Percentiles rank a stretch among this genome's conserved stretches.
Conservation (phyloP, 2,113 vertebrate species). For the Daphoenositta chrysoptera region DNA sequence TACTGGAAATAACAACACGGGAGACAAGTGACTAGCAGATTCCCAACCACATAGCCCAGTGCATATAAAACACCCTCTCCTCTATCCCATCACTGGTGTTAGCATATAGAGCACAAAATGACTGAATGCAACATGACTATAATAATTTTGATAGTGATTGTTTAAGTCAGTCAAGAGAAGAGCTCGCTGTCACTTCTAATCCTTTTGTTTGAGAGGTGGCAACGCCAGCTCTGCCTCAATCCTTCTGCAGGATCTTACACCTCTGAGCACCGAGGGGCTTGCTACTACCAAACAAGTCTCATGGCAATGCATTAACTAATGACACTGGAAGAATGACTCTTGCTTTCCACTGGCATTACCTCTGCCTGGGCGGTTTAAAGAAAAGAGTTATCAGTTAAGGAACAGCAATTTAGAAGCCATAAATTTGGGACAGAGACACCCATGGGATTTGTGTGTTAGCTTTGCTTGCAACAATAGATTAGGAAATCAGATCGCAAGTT, state of each 20-base stretch:
- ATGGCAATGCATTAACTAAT: neutral
- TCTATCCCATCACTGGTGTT: neutral
- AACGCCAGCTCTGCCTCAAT: neutral
- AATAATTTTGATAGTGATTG: neutral
- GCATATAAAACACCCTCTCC: neutral
- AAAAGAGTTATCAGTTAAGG: neutral
- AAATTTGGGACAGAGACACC: neutral
- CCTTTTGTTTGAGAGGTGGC: neutral
- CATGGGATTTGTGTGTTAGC: neutral
- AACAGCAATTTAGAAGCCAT: neutral
- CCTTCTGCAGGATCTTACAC: neutral
- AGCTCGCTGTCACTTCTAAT: neutral
- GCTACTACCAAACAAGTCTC: neutral
- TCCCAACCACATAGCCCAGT: neutral
- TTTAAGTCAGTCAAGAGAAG: slow-evolving; percentile 16
- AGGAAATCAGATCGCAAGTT: neutral
- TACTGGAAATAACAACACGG: neutral
- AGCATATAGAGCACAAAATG: neutral
- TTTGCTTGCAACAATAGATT: neutral
- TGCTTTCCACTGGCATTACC: neutral
- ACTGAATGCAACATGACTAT: neutral
- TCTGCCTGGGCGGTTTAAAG: neutral
- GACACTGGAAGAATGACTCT: neutral
- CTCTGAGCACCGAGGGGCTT: neutral
- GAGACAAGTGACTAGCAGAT: neutral